phyloP scores from a whole-genome alignment of 2,888 invertebrate species.

The Linnaemya vulpina region DNA sequence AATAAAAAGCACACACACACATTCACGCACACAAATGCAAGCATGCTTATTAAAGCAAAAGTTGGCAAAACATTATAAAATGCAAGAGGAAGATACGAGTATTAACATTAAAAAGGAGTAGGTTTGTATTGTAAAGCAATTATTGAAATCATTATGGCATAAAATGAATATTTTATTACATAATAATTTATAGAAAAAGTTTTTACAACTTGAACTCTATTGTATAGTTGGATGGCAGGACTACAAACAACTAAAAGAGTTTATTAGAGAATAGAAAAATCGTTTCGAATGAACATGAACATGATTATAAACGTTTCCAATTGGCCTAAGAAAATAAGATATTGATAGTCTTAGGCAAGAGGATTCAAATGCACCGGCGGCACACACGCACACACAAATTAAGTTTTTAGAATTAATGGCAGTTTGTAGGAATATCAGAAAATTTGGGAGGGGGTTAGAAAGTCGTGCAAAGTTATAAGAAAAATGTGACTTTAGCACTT shows the following conservation, averaged over 20 bases:
- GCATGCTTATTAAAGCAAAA: constrained; percentile 21
- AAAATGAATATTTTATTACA: constrained; percentile 69
- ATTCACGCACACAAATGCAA: not conserved
- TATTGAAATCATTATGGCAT: constrained; percentile 62
- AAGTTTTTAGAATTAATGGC: constrained; percentile 34
- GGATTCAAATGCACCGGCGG: not conserved
- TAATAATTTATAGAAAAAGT: constrained; percentile 67
- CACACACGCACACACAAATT: constrained; percentile 23
- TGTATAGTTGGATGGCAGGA: not conserved
- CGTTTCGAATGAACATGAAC: constrained; percentile 17
- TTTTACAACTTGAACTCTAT: constrained; percentile 24
- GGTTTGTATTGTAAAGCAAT: constrained; percentile 63
- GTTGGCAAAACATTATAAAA: not conserved
- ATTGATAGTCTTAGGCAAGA: constrained; percentile 12
- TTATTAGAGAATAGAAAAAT: constrained; percentile 4
- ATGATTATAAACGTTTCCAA: constrained; percentile 16
- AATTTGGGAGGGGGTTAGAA: not conserved
- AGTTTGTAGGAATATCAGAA: constrained; percentile 19
- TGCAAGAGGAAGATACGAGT: not conserved
- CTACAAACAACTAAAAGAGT: not conserved
- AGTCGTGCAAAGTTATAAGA: constrained; percentile 46
- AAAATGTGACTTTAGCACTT: constrained; percentile 58
- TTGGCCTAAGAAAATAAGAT: constrained; percentile 41
- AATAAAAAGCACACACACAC: not conserved
- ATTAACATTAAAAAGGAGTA: not conserved